Percentiles rank a stretch among this genome's conserved stretches.
Conservation (phyloP, 2,888 invertebrate species). For the Stenchaetothrips biformis region DNA sequence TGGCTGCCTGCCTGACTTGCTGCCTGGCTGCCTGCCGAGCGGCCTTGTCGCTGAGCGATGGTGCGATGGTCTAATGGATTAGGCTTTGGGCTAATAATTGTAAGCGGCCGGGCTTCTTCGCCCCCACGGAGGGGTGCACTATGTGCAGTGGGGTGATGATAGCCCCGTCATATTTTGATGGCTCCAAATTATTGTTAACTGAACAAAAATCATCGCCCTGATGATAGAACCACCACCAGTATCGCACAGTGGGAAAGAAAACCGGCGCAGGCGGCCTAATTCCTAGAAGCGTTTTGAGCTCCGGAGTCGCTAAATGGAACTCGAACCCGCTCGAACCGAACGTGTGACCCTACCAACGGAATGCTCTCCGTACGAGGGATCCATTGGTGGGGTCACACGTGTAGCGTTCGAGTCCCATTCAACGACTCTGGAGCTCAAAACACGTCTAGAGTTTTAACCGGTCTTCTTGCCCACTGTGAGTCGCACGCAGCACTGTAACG, state of each 20-base stretch:
- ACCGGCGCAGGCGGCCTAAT: too few species aligned
- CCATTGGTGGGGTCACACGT: too few species aligned
- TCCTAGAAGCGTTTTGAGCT: too few species aligned
- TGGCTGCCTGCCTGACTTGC: not conserved
- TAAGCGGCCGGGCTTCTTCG: not conserved
- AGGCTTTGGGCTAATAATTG: conserved; percentile 11
- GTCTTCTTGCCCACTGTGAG: not conserved
- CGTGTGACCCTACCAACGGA: too few species aligned
- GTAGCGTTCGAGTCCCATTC: too few species aligned
- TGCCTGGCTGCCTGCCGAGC: not conserved
- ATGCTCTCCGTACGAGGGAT: too few species aligned
- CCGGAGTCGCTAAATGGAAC: too few species aligned
- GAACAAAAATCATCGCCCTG: not conserved
- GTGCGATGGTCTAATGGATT: conserved; percentile 10
- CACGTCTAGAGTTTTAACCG: not conserved
- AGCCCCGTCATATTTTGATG: not conserved
- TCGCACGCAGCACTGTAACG: not conserved
- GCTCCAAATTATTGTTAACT: too few species aligned
- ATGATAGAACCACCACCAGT: not conserved
- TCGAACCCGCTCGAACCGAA: too few species aligned
- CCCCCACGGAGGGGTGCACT: not conserved
- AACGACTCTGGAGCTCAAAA: too few species aligned
- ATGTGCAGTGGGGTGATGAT: not conserved
- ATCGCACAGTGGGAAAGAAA: too few species aligned
- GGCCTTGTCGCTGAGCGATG: not conserved